Percentiles rank a stretch among this genome's conserved stretches.
Conservation (phyloP, 2,113 vertebrate genomes). For the Thalassoma bifasciatum region DNA sequence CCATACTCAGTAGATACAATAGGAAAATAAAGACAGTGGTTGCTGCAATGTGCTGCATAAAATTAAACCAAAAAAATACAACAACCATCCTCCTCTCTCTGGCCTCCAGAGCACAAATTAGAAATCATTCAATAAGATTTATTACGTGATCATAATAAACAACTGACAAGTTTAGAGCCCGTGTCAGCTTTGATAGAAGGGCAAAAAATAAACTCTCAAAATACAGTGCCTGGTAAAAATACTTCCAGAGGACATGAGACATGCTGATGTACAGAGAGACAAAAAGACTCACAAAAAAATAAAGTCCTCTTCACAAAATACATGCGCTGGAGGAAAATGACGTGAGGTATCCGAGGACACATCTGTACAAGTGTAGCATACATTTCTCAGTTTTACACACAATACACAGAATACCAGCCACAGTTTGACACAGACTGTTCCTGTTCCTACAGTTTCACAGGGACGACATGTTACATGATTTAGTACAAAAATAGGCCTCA, state of each 20-base stretch:
- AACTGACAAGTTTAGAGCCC: conserved; percentile 65
- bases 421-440: conserved; percentile 21
- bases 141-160: conserved; percentile 46
- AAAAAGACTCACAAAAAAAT: conserved; percentile 47
- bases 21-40: conserved; percentile 80
- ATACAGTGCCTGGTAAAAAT: conserved; percentile 52
- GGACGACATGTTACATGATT: conserved; percentile 6
- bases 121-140: conserved; percentile 48
- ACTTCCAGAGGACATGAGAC: neutral
- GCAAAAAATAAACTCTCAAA: conserved; percentile 63
- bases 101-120: conserved; percentile 47
- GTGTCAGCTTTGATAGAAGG: conserved; percentile 47
- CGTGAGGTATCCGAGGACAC: conserved; percentile 69
- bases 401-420: conserved; percentile 48
- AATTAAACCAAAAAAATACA: conserved; percentile 75
- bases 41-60: conserved; percentile 85
- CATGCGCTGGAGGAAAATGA: conserved; percentile 69
- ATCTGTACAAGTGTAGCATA: conserved; percentile 71
- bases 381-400: conserved; percentile 53
- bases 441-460: conserved; percentile 20
- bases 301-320: conserved; percentile 58
- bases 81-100: conserved; percentile 59
- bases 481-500: neutral
- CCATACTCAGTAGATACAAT: conserved; percentile 74
- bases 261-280: conserved; percentile 53